A percentile compares a stretch with the other conserved stretches of the same genome.
These are phyloP conservation scores for Armadillidium nasatum DNA, from an alignment of 1,140 invertebrate species.

Conservation along the genomic window DNA sequence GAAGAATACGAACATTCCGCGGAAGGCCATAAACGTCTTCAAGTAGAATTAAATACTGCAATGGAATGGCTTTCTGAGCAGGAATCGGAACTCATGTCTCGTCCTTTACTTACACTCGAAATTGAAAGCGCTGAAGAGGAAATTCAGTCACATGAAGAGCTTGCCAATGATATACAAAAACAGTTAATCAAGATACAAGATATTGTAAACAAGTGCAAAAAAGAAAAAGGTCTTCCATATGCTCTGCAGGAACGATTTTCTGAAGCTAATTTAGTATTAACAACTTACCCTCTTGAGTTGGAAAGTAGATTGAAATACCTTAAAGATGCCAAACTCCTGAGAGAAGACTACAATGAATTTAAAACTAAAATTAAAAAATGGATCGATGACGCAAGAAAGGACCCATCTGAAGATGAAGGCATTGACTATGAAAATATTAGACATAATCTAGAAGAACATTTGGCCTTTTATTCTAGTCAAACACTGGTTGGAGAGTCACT, in stretches of 20 bases:
- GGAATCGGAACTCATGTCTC: constrained; percentile 72
- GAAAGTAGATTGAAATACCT: constrained; percentile 59
- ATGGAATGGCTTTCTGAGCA: constrained; percentile 79
- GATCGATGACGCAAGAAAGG: constrained; percentile 74
- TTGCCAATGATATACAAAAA: constrained; percentile 41
- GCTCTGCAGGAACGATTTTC: constrained; percentile 41
- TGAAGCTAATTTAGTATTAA: constrained; percentile 42
- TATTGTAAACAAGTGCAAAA: constrained; percentile 36
- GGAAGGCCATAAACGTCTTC: constrained; percentile 76
- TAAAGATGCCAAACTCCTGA: constrained; percentile 69
- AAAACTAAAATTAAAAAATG: constrained; percentile 67
- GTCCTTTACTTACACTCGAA: constrained; percentile 69
- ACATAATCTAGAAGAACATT: constrained; percentile 76
- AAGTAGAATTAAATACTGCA: constrained; percentile 66
- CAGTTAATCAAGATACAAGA: constrained; percentile 37
- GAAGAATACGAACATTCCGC: constrained; percentile 79
- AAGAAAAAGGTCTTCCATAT: constrained; percentile 40
- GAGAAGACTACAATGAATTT: constrained; percentile 57
- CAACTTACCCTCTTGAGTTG: constrained; percentile 40
- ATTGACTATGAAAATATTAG: constrained; percentile 81
- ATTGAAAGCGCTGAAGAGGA: constrained; percentile 64
- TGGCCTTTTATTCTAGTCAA: constrained; percentile 75
- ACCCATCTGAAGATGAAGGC: constrained; percentile 68
- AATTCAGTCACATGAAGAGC: constrained; percentile 66
- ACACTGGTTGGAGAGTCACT: constrained; percentile 70